Evolutionary conservation across 1,140 invertebrate species (phyloP), one percentile per base, ranked within the genome.

Genomic region (Branchinecta lindahli): DNA sequence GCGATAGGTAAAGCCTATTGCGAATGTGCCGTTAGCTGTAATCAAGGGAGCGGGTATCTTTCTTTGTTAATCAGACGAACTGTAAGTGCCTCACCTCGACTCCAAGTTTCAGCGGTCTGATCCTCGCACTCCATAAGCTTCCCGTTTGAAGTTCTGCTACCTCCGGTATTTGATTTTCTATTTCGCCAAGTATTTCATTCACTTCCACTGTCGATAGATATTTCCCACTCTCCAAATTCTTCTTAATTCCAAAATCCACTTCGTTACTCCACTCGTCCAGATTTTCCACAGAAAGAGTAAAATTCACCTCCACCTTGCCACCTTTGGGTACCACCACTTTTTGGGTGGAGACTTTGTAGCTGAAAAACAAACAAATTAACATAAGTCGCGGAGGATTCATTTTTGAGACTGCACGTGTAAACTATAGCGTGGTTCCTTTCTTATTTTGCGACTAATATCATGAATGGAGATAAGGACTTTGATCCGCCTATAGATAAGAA

Each of bases 181-280:
- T 61, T 61, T 61, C 12, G 18, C 12, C 52, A 61, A 61, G 52
- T 15, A 20, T 6, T 61, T 61, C 52, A 20, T 61, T 61, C 52
- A 61, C 52, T 61, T 61, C 52, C 12, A 12, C 18, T 12, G 12
- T 61, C 18, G 52, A 15, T 61, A 61, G 18, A 61, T 61, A 61
- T 61, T 61, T 12, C 12, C 18, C 18, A 15, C 12, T 61, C 4
- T 12, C 52, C 52, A 61, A 12, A 61, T 61, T 61, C 18, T 61
- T 20, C 18, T 61, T 61, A 20, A 61, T 12, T 12, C 52, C 52
- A 61, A 61, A 61, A 61, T 61, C 52, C 2, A 61, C 18, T 61
- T 61, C 52, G 12, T 61, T 61, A 20, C 52, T 61, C 52, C 52
- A 61, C 52, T 61, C 52, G 12, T 61, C 52, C 12, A 61, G 52